Conservation (phyloP, 2,797 vertebrate genomes). For the Triplophysa yarkandensis region DNA sequence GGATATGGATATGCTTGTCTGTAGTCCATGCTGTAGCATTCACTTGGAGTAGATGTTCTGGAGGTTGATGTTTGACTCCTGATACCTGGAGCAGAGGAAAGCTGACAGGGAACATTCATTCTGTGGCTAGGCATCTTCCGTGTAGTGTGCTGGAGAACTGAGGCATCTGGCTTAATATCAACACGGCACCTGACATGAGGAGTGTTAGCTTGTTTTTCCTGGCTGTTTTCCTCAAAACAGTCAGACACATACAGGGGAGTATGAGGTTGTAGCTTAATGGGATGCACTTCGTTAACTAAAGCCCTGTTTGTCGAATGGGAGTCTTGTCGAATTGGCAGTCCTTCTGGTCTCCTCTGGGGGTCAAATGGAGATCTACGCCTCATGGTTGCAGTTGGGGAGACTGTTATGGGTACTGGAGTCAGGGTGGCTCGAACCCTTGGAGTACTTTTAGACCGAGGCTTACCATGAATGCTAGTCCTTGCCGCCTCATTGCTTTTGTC, state of each 20-base stretch:
- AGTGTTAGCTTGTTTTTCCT: constrained; percentile 72
- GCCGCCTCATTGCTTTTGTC: constrained; percentile 72
- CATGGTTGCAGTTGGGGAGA: constrained; percentile 73
- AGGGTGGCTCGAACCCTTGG: constrained; percentile 82
- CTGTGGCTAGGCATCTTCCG: constrained; percentile 71
- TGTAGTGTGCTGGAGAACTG: constrained; percentile 84
- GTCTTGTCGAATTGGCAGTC: constrained; percentile 74
- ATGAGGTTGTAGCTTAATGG: constrained; percentile 92
- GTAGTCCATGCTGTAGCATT: constrained; percentile 87
- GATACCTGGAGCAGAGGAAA: constrained; percentile 72
- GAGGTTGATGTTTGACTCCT: constrained; percentile 79
- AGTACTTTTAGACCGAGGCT: constrained; percentile 87
- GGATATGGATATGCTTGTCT: constrained; percentile 77
- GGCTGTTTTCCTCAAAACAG: constrained; percentile 78
- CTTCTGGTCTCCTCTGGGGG: constrained; percentile 70
- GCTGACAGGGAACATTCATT: constrained; percentile 77
- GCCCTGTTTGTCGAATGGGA: constrained; percentile 74
- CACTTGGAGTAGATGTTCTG: constrained; percentile 89
- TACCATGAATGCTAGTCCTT: constrained; percentile 80
- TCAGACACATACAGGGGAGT: constrained; percentile 86
- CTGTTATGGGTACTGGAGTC: constrained; percentile 80
- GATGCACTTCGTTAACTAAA: constrained; percentile 93
- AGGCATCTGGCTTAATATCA: constrained; percentile 92
- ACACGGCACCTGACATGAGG: constrained; percentile 92
- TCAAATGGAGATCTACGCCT: constrained; percentile 75